Base-by-base conservation (phyloP, 2,797 vertebrate genomes). In the Numenius phaeopus region DNA sequence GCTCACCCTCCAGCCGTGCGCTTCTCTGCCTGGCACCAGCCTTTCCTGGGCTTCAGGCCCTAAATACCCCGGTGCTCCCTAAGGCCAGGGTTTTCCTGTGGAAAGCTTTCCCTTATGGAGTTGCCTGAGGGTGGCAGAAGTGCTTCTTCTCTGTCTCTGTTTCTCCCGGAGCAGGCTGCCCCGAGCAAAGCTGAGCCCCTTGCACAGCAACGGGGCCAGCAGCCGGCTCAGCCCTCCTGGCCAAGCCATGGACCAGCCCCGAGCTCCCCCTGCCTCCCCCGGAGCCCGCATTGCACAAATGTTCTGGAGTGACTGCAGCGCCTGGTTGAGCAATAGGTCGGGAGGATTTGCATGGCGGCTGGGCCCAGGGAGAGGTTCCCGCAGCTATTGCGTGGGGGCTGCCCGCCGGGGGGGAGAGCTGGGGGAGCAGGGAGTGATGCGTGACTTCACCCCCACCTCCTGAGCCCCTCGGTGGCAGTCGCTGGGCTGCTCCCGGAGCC, bases 271-370 rank as follows among this genome's bases (percentile, higher is more conserved):
- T 6, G 1, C 5, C 5, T 1, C 30, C 42, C 76, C 82, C 5
- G 1, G 13, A 42, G 64, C 54, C 79, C 0, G 0, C 22, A 1
- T 71, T 94, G 89, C 89, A 89, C 91, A 78, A 87, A 50, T 1
- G 17, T 9, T 50, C 5, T 66, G 83, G 72, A 85, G 47, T 14
- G 16, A 47, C 18, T 9, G 17, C 64, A 54, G 75, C 9, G 3
- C 16, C 37, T 3, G 52, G n/a, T 95, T 91, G 89, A 92, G 97
- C 95, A 94, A 94, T 37, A 83, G 84, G 71, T 9, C 89, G 42
- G 89, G 62, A 96, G 88, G 81, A 32, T 92, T 39, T 52, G 92
- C 58, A 11, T 49, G 87, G 21, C 1, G 14, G 6, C 32, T 17
- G 70, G 79, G 79, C 67, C 80, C 4, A 3, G 52, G 50, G 78